Base-by-base conservation (phyloP, 2,797 vertebrate genomes). In the Hylomyscus alleni region DNA sequence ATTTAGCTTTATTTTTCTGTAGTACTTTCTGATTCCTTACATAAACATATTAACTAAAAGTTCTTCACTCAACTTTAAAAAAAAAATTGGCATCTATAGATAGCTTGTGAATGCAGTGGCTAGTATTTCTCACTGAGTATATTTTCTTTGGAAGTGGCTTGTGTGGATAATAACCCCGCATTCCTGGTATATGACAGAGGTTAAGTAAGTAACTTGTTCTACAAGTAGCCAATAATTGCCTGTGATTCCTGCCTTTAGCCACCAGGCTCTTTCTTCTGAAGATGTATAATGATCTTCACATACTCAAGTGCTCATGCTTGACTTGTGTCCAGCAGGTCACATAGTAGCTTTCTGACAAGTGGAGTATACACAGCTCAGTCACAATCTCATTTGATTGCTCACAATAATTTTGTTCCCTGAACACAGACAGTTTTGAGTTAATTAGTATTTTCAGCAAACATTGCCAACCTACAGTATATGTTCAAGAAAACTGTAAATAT, bases 371-470 rank as follows among this genome's bases (percentile, higher is more conserved):
- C 19, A 88, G 58, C 8, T 76, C 54, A 58, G 17, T 62, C 47
- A 52, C 52, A 20, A 40, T 47, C n/a, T 50, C 7, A 91, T 54
- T 24, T 60, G 47, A 34, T 54, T 69, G 69, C 73, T 88, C 40
- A 73, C 11, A 40, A 12, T 11, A 85, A 1, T 92, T 92, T 14
- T 89, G 52, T 2, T 96, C 37, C 1, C 34, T 93, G 24, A 56
- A 8, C 6, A 26, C 62, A 93, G 44, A 24, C 78, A 85, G 88
- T 73, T 69, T 94, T 92, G 60, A 80, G 20, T 85, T 82, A 58
- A 86, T 31, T 34, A 29, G 47, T 84, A n/a, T 26, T 84, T 95
- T 72, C 13, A 96, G 62, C 91, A 87, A 95, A 84, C 40, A 91
- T 8, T 73, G 14, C 9, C 12, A 87, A 17, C 1, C 22, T 44